Base-by-base conservation (phyloP, 2,113 vertebrate species). In the Mirounga angustirostris region DNA sequence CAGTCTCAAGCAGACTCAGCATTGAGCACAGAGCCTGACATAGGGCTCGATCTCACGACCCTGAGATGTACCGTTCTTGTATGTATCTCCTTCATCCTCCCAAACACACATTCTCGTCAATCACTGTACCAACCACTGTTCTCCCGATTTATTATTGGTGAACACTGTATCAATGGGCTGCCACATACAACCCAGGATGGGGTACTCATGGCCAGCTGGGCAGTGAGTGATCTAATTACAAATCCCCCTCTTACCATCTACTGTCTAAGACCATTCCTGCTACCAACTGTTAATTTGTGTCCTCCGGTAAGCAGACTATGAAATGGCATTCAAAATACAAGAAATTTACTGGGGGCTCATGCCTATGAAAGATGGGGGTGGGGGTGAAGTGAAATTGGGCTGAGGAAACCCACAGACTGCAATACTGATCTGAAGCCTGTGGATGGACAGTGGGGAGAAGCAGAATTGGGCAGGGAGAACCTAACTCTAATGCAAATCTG, bases 111-210 rank as follows among this genome's bases (percentile, higher is more conserved):
- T 30, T 24, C 12, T 59, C 19, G 52, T 73, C n/a, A 6, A 4
- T 36, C 22, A 4, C 5, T 11, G 10, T 12, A 2, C 71, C n/a
- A 21, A 74, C 33, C 50, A 0, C 36, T 28, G 0, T 18, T 7
- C n/a, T 61, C 71, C 82, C 74, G n/a, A 28, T 2, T 33, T 18
- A 1, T 26, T 21, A 2, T 0, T 24, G 22, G 61, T 50, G 54
- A 7, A 11, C 7, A 28, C 28, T n/a, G 67, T 18, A 22, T 30
- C 33, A 24, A 1, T 5, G n/a, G 63, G 11, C n/a, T 2, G 4
- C 19, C 28, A 22, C 14, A 0, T 18, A 1, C 11, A 1, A 4
- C 18, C 14, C 15, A 14, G 63, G 52, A 69, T 12, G 40, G 40
- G 61, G 10, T 52, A 19, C 50, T 19, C 16, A 0, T 9, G 15